phyloP scores from a whole-genome alignment of 2,888 invertebrate genomes.

The Drosophila niveifrons region DNA sequence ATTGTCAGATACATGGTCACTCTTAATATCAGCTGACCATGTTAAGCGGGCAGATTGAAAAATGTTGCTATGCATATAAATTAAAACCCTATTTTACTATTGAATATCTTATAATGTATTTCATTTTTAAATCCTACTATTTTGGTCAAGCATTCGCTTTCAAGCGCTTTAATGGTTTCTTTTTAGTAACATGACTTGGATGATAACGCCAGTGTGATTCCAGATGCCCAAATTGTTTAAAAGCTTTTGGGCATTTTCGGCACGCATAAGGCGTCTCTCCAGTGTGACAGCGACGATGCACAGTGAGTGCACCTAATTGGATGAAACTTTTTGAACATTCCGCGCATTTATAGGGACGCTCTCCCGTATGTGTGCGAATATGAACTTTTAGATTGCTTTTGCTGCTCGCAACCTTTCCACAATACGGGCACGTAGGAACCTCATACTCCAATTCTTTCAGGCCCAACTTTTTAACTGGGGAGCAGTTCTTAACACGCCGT shows the following conservation, averaged over 20 bases:
- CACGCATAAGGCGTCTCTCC: conserved; percentile 31
- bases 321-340: conserved; percentile 20
- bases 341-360: conserved; percentile 25
- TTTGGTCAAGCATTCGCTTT: neutral
- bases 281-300: conserved; percentile 35
- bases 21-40: too few relatives aligned
- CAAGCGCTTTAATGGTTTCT: neutral
- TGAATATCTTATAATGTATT: neutral
- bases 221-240: neutral
- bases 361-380: conserved; percentile 32
- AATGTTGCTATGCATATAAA: too few relatives aligned
- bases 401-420: neutral
- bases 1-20: too few relatives aligned
- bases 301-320: neutral
- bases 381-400: conserved; percentile 24
- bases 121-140: neutral
- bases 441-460: neutral
- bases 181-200: neutral
- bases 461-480: neutral
- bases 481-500: neutral
- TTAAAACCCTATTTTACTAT: too few relatives aligned
- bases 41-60: too few relatives aligned
- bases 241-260: neutral
- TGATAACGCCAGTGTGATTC: neutral
- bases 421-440: neutral